A percentile compares a stretch with the other conserved stretches of the same genome.
These are phyloP conservation scores for Charaxes varanes DNA, from an alignment of 1,140 invertebrate genomes.

Conservation along the genomic window DNA sequence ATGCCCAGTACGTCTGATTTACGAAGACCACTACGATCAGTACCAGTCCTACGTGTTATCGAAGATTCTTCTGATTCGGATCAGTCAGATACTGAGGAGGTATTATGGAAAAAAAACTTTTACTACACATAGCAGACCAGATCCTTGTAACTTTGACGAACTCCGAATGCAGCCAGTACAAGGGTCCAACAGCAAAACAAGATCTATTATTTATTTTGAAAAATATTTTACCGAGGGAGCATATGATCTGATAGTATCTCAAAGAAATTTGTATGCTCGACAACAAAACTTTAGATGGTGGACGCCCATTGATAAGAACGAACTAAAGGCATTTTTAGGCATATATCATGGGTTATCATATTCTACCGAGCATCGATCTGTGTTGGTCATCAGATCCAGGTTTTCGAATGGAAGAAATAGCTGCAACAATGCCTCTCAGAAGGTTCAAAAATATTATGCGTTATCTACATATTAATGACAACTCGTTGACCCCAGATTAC, in stretches of 20 bases:
- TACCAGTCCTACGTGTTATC: no score
- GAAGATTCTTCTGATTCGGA: no score
- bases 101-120: no score
- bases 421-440: constrained; percentile 48
- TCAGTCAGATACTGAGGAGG: no score
- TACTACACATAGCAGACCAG: no score
- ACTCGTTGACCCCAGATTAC: constrained; percentile 8
- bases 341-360: constrained; percentile 25
- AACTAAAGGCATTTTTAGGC: background rate
- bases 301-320: background rate
- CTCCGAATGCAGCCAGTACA: no score
- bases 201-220: no score
- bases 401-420: constrained; percentile 44
- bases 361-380: constrained; percentile 23
- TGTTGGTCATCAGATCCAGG: constrained; percentile 48
- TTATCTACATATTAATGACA: constrained; percentile 48
- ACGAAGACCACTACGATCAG: no score
- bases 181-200: no score
- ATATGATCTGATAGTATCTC: background rate
- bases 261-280: background rate
- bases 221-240: no score
- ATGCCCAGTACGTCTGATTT: no score
- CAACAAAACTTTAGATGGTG: background rate
- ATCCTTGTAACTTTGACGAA: no score
- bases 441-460: constrained; percentile 49